A percentile compares a stretch with the other conserved stretches of the same genome.
phyloP scores from a whole-genome alignment of 2,113 vertebrate genomes.

The Mastomys coucha region DNA sequence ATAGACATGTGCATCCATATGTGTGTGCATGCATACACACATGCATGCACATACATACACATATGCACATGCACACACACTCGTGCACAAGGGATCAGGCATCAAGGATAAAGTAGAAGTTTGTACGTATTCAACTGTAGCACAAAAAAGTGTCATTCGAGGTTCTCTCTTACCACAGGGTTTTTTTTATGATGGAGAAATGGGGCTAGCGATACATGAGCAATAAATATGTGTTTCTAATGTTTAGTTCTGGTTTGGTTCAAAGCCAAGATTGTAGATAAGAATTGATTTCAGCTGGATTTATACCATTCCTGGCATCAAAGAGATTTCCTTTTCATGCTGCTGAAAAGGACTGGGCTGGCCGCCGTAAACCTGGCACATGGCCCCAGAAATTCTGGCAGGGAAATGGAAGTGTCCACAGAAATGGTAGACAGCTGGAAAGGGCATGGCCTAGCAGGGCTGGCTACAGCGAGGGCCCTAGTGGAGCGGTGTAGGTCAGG shows the following conservation, averaged over 20 bases:
- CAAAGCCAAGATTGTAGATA: neutral
- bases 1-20: neutral
- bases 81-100: neutral
- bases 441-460: neutral
- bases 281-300: slow-evolving; percentile 19
- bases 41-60: too few relatives aligned
- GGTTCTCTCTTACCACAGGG: neutral
- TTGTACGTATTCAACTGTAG: neutral
- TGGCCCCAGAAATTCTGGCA: neutral
- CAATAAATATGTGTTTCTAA: neutral
- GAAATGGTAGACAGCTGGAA: neutral
- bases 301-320: neutral
- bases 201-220: too few relatives aligned
- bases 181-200: neutral
- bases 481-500: neutral
- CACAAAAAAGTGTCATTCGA: neutral
- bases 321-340: neutral
- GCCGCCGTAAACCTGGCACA: neutral
- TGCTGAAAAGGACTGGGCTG: neutral
- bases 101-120: neutral
- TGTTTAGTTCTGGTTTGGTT: neutral
- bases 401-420: fast-evolving
- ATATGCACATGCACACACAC: neutral
- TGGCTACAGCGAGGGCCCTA: neutral
- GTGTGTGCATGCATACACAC: too few relatives aligned